Percentiles rank a stretch among this genome's conserved stretches.
Conservation (phyloP, 1,140 invertebrate species). For the Coenobita brevimanus region DNA sequence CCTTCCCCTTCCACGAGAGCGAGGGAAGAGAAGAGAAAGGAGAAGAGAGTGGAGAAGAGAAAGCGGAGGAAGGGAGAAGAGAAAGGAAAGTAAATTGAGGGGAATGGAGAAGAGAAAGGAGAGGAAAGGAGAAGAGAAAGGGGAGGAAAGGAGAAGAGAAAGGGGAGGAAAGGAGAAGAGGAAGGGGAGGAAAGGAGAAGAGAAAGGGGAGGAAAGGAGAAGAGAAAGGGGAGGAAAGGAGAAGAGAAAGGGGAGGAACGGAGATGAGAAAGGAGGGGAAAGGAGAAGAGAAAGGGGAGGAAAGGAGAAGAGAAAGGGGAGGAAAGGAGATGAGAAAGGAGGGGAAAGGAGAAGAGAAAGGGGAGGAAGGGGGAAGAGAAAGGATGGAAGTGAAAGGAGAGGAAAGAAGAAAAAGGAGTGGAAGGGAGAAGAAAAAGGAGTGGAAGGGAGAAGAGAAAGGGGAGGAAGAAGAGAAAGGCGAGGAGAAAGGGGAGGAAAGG, state of each 20-base stretch:
- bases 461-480: too few species aligned
- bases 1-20: too few species aligned
- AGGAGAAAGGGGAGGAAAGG: too few species aligned
- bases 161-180: background rate
- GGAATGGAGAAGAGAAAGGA: background rate
- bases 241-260: background rate
- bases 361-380: background rate
- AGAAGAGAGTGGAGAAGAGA: background rate
- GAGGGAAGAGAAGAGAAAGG: background rate
- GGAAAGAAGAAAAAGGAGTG: too few species aligned
- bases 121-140: background rate
- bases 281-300: background rate
- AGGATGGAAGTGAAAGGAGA: background rate
- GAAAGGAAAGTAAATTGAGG: background rate
- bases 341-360: background rate
- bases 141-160: background rate
- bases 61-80: background rate
- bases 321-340: too few species aligned
- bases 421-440: background rate
- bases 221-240: background rate
- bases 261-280: background rate
- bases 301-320: background rate
- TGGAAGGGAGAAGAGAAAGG: too few species aligned
- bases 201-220: background rate
- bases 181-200: background rate